These are phyloP conservation scores for Crossoptilon crossoptilon DNA, from an alignment of 2,797 vertebrate species.

Conservation along the genomic window DNA sequence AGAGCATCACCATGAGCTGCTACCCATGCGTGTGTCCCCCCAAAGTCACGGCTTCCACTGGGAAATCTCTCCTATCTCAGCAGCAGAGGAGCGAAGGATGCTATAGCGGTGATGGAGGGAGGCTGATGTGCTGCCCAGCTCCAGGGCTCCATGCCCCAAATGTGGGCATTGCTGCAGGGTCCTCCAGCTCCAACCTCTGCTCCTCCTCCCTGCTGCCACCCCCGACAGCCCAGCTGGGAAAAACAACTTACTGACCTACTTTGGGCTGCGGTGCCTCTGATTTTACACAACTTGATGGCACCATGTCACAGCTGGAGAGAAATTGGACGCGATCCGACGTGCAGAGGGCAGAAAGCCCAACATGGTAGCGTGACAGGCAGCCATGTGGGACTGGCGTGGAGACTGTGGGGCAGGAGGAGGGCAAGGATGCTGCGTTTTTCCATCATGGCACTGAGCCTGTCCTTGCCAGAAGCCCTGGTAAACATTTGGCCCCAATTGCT, in stretches of 20 bases:
- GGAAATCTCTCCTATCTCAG: background rate
- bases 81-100: background rate
- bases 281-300: background rate
- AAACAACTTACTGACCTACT: conserved; percentile 58
- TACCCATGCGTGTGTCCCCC: rapidly evolving
- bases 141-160: background rate
- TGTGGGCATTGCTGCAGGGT: rapidly evolving
- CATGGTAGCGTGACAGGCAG: background rate
- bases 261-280: background rate
- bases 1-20: rapidly evolving
- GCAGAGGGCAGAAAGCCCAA: background rate
- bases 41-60: background rate
- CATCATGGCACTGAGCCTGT: rapidly evolving
- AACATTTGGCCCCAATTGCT: background rate
- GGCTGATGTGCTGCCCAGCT: background rate
- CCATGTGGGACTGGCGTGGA: rapidly evolving
- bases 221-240: background rate
- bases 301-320: background rate
- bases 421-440: background rate
- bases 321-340: background rate
- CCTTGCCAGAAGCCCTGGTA: background rate
- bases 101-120: background rate
- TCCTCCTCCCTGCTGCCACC: background rate
- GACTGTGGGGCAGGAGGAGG: background rate
- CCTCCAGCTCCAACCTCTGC: background rate